Conservation (phyloP, 2,888 invertebrate species). For the Boloria euphrosyne region DNA sequence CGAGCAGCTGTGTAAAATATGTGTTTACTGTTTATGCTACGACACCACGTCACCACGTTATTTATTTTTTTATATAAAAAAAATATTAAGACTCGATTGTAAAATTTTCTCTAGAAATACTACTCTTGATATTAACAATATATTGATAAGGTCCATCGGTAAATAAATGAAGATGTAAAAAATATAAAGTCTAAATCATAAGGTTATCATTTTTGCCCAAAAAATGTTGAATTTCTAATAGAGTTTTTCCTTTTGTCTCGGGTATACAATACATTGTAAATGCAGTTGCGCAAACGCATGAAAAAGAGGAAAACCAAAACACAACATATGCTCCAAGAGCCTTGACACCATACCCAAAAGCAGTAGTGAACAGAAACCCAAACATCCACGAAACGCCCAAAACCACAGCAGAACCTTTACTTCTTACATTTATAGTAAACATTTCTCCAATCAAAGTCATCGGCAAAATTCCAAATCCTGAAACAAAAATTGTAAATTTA, state of each 20-base stretch:
- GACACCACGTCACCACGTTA: too few species aligned
- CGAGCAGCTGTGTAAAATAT: too few species aligned
- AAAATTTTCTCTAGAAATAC: too few species aligned
- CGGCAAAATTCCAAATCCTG: slow-evolving; percentile 45
- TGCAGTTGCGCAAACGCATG: slow-evolving; percentile 68
- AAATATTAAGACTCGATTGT: too few species aligned
- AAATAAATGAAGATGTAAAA: too few species aligned
- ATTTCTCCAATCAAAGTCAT: slow-evolving; percentile 42
- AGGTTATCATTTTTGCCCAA: slow-evolving; percentile 54
- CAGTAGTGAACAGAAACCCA: slow-evolving; percentile 40
- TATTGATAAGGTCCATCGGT: too few species aligned
- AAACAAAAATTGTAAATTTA: too few species aligned
- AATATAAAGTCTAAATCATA: too few species aligned
- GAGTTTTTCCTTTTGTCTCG: slow-evolving; percentile 90
- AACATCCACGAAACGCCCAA: slow-evolving; percentile 36
- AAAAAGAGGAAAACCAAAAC: slow-evolving; percentile 84
- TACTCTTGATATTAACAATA: too few species aligned
- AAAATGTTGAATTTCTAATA: slow-evolving; percentile 87
- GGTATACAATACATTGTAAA: slow-evolving; percentile 86
- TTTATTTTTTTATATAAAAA: too few species aligned
- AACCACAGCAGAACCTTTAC: slow-evolving; percentile 42
- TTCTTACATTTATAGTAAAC: slow-evolving; percentile 44
- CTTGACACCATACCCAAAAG: slow-evolving; percentile 39
- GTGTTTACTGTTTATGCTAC: too few species aligned
- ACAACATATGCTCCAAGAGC: slow-evolving; percentile 81